Evolutionary conservation across 2,113 vertebrate genomes (phyloP), one percentile per base, ranked within the genome.

Genomic region (Suncus etruscus): DNA sequence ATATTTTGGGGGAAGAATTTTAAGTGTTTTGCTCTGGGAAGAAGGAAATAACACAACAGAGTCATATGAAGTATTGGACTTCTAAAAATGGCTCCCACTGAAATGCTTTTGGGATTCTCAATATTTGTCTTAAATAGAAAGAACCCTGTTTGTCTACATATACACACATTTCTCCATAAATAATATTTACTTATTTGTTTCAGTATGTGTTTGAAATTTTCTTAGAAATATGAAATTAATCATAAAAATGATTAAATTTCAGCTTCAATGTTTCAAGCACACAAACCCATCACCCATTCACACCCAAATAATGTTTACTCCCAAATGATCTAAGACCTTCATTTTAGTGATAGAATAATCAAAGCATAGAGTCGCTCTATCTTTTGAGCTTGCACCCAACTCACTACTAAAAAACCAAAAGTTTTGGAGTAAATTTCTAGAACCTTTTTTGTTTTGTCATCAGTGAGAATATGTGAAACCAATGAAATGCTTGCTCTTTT

Each of bases 191-290:
- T 54, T 88, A 3, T 29, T 89, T 79, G 48, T 85, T 79, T 87
- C 24, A 51, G 82, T 51, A 87, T 22, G 50, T 87, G 66, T 0
- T 51, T 50, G n/a, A 84, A 45, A 0, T 75, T 89, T 83, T n/a
- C 32, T 82, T 25, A 78, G 58, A 80, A 83, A 66, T 8, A 31
- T 93, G 87, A n/a, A 63, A 11, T 11, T 74, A 81, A 70, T 79
- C 22, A 18, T 66, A 11, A 47, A 77, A 73, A 14, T 31, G 32
- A 69, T 39, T 76, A 63, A 68, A 78, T 79, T 11, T 24, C 15
- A 48, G 12, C n/a, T 81, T 31, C 68, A 10, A 32, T 70, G 70
- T 80, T 82, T 91, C 65, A 90, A 91, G 75, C 2, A 45, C 24
- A 51, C 16, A 31, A 3, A 48, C 5, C 74, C 2, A 51, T 15